phyloP scores from a whole-genome alignment of 2,113 vertebrate species.

The Ginglymostoma cirratum region DNA sequence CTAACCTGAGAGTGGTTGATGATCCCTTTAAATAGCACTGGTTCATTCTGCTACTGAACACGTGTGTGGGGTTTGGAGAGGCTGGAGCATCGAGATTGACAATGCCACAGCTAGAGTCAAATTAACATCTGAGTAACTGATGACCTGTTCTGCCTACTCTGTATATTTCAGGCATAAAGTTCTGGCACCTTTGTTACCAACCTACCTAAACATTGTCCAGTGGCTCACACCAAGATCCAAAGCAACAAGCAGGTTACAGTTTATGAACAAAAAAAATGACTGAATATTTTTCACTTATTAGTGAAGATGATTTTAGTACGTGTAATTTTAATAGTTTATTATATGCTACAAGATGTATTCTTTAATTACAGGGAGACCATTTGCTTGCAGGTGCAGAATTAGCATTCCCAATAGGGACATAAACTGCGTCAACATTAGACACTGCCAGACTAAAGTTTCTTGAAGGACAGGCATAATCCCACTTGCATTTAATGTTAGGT shows the following conservation, averaged over 20 bases:
- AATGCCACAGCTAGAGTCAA: neutral
- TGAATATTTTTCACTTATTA: slow-evolving; percentile 40
- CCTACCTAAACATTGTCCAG: neutral
- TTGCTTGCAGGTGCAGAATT: slow-evolving; percentile 23
- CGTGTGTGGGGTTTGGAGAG: neutral
- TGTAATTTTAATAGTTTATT: slow-evolving; percentile 39
- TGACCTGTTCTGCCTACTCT: neutral
- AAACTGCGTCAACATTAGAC: neutral
- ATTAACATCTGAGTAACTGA: neutral
- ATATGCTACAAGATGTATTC: slow-evolving; percentile 28
- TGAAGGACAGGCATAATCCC: slow-evolving; percentile 25
- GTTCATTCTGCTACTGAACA: neutral
- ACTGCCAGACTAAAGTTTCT: slow-evolving; percentile 10
- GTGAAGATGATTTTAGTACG: slow-evolving; percentile 38
- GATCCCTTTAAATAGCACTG: neutral
- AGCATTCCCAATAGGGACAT: slow-evolving; percentile 30
- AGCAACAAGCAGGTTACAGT: slow-evolving; percentile 29
- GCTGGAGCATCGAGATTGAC: neutral
- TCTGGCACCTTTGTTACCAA: neutral
- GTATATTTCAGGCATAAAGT: neutral
- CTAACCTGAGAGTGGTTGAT: neutral
- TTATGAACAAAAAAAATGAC: slow-evolving; percentile 38
- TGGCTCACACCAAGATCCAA: neutral
- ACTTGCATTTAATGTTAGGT: neutral
- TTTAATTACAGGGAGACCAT: slow-evolving; percentile 37